phyloP scores from a whole-genome alignment of 2,797 vertebrate species.

The Remorina albescens region DNA sequence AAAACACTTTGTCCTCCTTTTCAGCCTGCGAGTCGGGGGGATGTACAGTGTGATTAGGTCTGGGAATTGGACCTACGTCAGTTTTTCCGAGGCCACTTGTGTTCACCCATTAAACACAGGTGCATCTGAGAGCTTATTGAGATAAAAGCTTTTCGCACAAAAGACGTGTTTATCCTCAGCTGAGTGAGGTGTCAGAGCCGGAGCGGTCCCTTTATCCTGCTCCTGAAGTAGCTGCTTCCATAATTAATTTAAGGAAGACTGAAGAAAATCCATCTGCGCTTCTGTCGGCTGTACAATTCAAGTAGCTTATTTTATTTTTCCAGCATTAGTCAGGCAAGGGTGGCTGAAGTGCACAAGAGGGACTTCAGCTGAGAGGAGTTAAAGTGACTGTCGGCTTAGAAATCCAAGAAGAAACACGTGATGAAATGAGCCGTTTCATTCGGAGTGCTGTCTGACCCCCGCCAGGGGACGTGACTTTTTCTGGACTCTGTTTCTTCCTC shows the following conservation, averaged over 20 bases:
- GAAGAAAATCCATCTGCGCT: not conserved
- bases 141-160: not conserved
- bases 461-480: too few species aligned
- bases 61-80: conserved; percentile 22
- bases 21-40: not conserved
- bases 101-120: conserved; percentile 26
- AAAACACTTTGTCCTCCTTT: conserved; percentile 12
- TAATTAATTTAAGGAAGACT: not conserved
- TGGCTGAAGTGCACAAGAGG: not conserved
- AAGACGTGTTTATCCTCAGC: not conserved
- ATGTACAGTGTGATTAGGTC: conserved; percentile 9
- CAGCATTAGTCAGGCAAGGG: not conserved
- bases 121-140: not conserved
- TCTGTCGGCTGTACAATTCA: not conserved
- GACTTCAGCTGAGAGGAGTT: not conserved
- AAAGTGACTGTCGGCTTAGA: not conserved
- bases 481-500: too few species aligned
- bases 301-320: not conserved
- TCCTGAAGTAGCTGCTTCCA: not conserved
- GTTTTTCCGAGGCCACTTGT: not conserved
- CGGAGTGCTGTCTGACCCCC: too few species aligned
- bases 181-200: conserved; percentile 5
- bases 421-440: not conserved
- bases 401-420: too few species aligned
- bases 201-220: not conserved